Base-by-base conservation (phyloP, 1,140 invertebrate species). In the Pseudoatta argentina region DNA sequence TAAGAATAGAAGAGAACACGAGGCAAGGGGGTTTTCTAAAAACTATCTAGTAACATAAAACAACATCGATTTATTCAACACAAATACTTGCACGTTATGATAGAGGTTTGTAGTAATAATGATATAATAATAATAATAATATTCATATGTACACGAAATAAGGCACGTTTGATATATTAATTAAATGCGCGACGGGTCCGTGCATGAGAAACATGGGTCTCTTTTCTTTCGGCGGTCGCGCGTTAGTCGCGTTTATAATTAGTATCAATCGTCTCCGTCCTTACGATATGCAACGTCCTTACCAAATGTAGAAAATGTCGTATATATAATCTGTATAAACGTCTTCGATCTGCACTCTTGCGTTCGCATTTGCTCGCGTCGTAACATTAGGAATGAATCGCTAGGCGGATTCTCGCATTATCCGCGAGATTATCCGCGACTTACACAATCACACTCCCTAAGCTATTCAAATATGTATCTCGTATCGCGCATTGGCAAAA, bases 61-160 rank as follows among this genome's bases (percentile, higher is more conserved):
- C 94, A 94, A 94, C 94, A 94, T 94, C 93, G 91, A 94, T 94
- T 94, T 94, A 94, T 94, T 94, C 82, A 94, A 94, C 93, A 94
- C 92, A 94, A 94, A 94, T 94, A 92, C 92, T 94, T 93, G 92
- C 93, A 93, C 91, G 88, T 93, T 93, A 93, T 93, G 91, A 93
- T 94, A 93, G 90, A 93, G 87, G 88, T 93, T 93, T 82, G 91
- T 93, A 91, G 88, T 94, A 91, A 94, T 94, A 91, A 94, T 94
- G 89, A 75, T 75, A 93, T 92, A 92, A 92, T 94, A 89, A 91
- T 94, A 89, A 90, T 93, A 92, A 91, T 94, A 87, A 90, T 93
- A 92, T 89, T 89, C 89, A 90, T 91, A 93, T 94, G 92, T 94
- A 94, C 93, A 94, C 90, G 93, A 93, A 94, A 94, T 94, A 94